Evolutionary conservation across 2,797 vertebrate genomes (phyloP).

Genomic region (Carapus acus): DNA sequence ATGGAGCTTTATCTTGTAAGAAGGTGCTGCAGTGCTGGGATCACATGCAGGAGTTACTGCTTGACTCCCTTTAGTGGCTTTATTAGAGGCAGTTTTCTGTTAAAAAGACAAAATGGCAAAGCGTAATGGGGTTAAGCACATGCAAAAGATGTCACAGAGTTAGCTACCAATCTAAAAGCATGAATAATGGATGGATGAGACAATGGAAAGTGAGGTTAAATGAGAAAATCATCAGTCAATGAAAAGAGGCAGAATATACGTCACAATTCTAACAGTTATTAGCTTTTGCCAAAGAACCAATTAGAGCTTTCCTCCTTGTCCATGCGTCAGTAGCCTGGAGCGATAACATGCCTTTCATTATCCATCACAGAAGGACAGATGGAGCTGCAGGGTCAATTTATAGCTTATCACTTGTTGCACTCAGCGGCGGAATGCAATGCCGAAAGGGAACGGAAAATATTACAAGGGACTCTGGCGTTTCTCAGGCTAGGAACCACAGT

Average conservation of each 20-base stretch:
- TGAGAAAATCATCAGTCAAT: slow-evolving; percentile 7
- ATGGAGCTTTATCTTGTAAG: slow-evolving; percentile 61
- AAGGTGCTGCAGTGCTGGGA: slow-evolving; percentile 42
- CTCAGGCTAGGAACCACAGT: slow-evolving; percentile 48
- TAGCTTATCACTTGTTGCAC: slow-evolving; percentile 68
- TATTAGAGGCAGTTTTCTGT: slow-evolving; percentile 69
- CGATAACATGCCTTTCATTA: slow-evolving; percentile 53
- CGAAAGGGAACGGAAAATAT: slow-evolving; percentile 66
- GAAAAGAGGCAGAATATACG: background rate
- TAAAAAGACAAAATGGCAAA: slow-evolving; percentile 65
- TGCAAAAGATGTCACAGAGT: slow-evolving; percentile 30
- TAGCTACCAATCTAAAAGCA: slow-evolving; percentile 6
- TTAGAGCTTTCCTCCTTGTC: slow-evolving; percentile 26
- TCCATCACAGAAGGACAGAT: slow-evolving; percentile 50
- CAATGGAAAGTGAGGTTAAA: background rate
- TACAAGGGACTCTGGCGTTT: slow-evolving; percentile 47
- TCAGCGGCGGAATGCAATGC: slow-evolving; percentile 51
- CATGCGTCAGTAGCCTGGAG: slow-evolving; percentile 24
- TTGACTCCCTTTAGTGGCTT: slow-evolving; percentile 63
- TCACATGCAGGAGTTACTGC: slow-evolving; percentile 60
- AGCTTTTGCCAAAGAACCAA: slow-evolving; percentile 16
- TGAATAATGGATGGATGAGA: background rate
- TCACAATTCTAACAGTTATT: slow-evolving; percentile 12
- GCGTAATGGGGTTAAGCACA: slow-evolving; percentile 50
- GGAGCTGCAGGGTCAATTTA: slow-evolving; percentile 62